Base-by-base conservation (phyloP, 2,797 vertebrate species). In the Cottoperca gobio region DNA sequence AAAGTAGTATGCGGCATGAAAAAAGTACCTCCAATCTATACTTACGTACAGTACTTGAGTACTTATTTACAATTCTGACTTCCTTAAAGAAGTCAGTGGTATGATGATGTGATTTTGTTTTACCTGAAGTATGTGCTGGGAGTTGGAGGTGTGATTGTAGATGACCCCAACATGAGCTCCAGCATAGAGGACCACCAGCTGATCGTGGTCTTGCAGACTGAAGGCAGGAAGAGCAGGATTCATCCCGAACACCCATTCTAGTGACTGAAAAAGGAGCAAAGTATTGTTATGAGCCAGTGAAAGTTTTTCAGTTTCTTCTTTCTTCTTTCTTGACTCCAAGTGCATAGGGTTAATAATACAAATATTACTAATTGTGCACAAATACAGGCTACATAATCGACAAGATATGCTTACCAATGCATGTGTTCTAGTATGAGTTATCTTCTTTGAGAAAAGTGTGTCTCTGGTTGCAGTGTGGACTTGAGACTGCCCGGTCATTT, bases 101-200 rank as follows among this genome's bases (percentile, higher is more conserved):
- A n/a, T n/a, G n/a, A n/a, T n/a, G n/a, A n/a, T n/a, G 9, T 5
- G 16, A 59, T 45, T n/a, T 43, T 24, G 33, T 14, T n/a, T 4
- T 61, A 97, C 98, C 96, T 97, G 95, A 9, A 99, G 95, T 43
- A 95, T 92, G 62, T 93, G 92, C 87, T 98, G 97, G 16, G 76
- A 88, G 49, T 95, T 96, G 50, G 48, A 48, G 12, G 87, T 88
- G 53, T 96, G 70, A 2, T 96, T 95, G 0, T 96, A 95, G 82
- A 99, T 94, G 77, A 99, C 92, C 0, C 89, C 96, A 0, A 89
- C 92, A 85, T 99, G 94, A 17, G 92, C 91, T 5, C 92, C 94
- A 46, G 87, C 57, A 0, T 97, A 99, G 35, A 98, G 90, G 37
- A 98, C 78, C 70, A 97, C 92, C 68, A 86, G 89, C 42, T 93